Evolutionary conservation across 1,140 invertebrate species (phyloP), one percentile per base, ranked within the genome.

Genomic region (Sitophilus oryzae): DNA sequence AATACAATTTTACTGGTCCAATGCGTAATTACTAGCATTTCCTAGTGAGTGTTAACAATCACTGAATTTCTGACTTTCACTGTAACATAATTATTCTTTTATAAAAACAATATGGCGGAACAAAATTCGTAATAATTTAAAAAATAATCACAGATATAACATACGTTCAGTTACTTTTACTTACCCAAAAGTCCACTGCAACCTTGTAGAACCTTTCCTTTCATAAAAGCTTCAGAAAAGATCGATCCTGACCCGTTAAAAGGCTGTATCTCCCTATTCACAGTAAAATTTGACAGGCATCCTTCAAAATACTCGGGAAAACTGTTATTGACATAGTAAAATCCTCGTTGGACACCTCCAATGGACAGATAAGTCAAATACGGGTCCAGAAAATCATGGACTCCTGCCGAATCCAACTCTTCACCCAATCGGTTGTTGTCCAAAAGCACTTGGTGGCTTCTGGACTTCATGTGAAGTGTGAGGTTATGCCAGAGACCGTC

Each of bases 311-410:
- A 77, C 15, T 73, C 73, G 10, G 78, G 75, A 10, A 69, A 68
- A 11, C 69, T 62, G 48, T 77, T 74, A 53, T 77, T 72, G 41
- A 76, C 66, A 67, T 77, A 77, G 63, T 82, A 82, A 4, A 73
- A 66, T 45, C 77, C 75, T 22, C 68, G 63, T 58, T 77, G 76
- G 0, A 81, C 77, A 14, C 89, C 90, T 19, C 91, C 92, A 38
- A 94, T 66, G 0, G 82, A 84, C 1, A 95, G 66, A 3, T 81
- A 76, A 0, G 89, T 89, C 6, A 95, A 72, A 66, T 93, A 93
- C 1, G 91, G 90, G 73, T 94, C 92, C 6, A 94, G 74, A 68
- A 94, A 93, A 66, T 95, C 90, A 66, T 96, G 92, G 1, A 92
- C 86, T 9, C 88, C 85, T 10, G 82, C 83, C 1, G 83, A 77